Conservation (phyloP, 2,888 invertebrate species). For the Bimastos eiseni region DNA sequence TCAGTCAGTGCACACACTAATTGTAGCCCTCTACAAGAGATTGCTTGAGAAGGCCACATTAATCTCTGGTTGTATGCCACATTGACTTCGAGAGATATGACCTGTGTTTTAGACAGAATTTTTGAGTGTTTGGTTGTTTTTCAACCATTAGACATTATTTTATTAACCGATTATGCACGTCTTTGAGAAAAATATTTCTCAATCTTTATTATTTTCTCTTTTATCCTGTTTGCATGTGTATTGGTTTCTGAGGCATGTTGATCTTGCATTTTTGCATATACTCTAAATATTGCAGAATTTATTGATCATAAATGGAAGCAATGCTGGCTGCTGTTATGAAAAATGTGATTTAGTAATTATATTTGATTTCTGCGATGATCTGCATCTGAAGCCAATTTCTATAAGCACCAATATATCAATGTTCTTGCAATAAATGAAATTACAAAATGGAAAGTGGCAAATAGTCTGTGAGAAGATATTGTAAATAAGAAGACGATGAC, state of each 20-base stretch:
- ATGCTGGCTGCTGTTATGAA: background rate
- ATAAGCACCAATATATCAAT: background rate
- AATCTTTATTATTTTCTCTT: background rate
- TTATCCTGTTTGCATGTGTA: background rate
- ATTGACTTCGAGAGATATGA: background rate
- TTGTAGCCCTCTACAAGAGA: too few relatives aligned
- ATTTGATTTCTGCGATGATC: background rate
- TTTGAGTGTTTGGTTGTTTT: background rate
- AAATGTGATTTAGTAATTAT: background rate
- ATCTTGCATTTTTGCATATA: background rate
- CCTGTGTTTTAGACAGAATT: background rate
- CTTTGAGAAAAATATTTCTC: background rate
- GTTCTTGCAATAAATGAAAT: background rate
- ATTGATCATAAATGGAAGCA: background rate
- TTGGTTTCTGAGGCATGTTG: background rate
- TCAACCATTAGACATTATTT: background rate
- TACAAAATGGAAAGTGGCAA: background rate
- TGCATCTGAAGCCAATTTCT: background rate
- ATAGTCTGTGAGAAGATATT: too few relatives aligned
- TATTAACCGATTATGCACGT: background rate
- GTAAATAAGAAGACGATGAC: background rate
- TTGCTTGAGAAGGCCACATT: background rate
- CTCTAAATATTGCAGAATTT: conserved; percentile 4
- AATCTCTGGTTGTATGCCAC: background rate
- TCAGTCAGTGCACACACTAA: too few relatives aligned